Percentiles rank a stretch among this genome's conserved stretches.
Conservation (phyloP, 37 sponge, comb jelly and placozoan species). For the Eunapius fragilis region DNA sequence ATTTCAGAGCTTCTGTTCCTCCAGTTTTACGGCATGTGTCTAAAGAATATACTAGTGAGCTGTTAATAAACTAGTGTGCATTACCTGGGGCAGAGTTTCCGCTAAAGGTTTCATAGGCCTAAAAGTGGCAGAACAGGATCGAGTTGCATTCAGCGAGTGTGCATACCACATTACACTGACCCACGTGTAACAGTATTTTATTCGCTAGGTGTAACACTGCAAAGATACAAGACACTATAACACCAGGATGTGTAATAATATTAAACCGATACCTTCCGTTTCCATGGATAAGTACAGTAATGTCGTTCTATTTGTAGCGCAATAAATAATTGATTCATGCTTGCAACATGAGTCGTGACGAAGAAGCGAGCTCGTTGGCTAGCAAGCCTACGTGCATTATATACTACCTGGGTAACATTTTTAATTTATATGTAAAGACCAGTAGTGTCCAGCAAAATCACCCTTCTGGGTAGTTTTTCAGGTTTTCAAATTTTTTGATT, state of each 20-base stretch:
- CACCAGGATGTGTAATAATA: neutral
- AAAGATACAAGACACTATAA: neutral
- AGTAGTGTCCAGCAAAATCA: too few relatives aligned
- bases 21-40: neutral
- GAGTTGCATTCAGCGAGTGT: neutral
- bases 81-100: neutral
- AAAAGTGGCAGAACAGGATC: neutral
- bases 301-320: neutral
- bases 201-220: neutral
- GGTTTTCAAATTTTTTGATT: too few relatives aligned
- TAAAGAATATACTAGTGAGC: neutral
- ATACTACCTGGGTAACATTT: too few relatives aligned
- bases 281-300: neutral
- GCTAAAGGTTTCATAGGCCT: neutral
- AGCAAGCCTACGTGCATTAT: conserved; percentile 79
- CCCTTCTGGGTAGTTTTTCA: too few relatives aligned
- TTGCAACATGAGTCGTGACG: neutral
- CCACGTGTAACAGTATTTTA: neutral
- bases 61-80: neutral
- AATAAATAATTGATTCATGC: neutral
- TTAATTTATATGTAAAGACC: too few relatives aligned
- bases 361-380: neutral
- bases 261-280: neutral
- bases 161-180: neutral
- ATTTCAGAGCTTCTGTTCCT: neutral